A percentile compares a stretch with the other conserved stretches of the same genome.
Conservation (phyloP, 2,797 vertebrate species). For the Gambelia wislizenii region DNA sequence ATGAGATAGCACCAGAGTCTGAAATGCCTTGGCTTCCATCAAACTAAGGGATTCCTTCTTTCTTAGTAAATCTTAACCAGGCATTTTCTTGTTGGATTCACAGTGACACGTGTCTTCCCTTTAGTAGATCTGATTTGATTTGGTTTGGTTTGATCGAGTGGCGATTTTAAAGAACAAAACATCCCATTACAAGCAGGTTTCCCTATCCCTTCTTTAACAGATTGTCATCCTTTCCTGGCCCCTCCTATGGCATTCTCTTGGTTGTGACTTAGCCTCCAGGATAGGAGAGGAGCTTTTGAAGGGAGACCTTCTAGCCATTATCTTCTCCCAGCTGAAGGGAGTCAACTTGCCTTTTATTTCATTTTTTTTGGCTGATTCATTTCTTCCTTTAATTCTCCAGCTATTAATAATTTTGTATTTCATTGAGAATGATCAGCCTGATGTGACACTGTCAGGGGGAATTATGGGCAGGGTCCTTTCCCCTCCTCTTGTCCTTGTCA, state of each 20-base stretch:
- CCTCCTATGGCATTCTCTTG: constrained; percentile 13
- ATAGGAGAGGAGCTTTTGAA: constrained; percentile 6
- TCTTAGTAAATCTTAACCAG: neutral
- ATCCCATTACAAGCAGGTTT: neutral
- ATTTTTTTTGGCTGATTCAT: neutral
- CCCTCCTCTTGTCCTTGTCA: constrained; percentile 12
- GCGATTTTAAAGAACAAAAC: neutral
- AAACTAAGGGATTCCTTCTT: neutral
- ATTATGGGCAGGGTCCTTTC: neutral
- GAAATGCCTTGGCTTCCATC: neutral
- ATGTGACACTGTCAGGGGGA: neutral
- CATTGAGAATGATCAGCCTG: constrained; percentile 30
- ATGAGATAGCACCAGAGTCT: neutral
- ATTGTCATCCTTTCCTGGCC: neutral
- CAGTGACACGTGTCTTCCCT: neutral
- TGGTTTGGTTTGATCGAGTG: neutral
- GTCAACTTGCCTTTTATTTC: constrained; percentile 33
- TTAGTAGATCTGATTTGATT: neutral
- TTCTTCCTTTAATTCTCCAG: constrained; percentile 34
- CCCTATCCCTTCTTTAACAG: neutral
- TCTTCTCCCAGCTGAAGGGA: constrained; percentile 6
- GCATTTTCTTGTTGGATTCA: neutral
- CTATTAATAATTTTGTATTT: constrained; percentile 54
- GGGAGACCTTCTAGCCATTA: neutral
- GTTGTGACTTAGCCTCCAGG: constrained; percentile 29